Percentiles rank a stretch among this genome's conserved stretches.
Evolutionary conservation across 1,140 invertebrate species (phyloP).

Genomic region (Diuraphis noxia): DNA sequence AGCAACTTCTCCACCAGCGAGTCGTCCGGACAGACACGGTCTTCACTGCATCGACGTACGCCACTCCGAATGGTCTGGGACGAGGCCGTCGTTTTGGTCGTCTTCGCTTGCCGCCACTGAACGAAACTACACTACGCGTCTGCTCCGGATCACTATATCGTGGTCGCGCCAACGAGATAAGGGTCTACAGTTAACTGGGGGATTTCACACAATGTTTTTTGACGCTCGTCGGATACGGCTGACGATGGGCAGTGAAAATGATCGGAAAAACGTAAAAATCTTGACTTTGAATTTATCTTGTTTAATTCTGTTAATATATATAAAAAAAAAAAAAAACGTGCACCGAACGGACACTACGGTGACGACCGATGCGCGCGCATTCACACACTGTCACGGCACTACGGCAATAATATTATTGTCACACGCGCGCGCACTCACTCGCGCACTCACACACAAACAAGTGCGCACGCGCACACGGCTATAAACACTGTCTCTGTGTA

Average conservation of each 20-base stretch:
- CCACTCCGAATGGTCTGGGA: neutral
- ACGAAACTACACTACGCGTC: neutral
- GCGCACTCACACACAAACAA: neutral
- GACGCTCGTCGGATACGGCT: neutral
- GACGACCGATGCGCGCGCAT: conserved; percentile 23
- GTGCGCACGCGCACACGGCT: neutral
- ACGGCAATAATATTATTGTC: conserved; percentile 37
- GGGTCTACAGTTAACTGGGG: neutral
- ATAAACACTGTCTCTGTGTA: neutral
- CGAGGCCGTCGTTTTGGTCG: neutral
- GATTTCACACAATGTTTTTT: neutral
- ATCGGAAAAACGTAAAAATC: neutral
- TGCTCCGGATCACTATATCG: neutral
- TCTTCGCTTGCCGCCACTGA: neutral
- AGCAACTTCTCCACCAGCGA: neutral
- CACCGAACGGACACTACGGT: neutral
- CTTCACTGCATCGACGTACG: neutral
- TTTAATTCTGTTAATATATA: neutral
- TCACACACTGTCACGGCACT: conserved; percentile 29
- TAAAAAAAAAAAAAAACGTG: conserved; percentile 14
- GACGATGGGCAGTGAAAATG: neutral
- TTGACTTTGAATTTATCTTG: neutral
- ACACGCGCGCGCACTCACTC: neutral
- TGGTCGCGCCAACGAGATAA: neutral
- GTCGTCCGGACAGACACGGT: neutral